A percentile compares a stretch with the other conserved stretches of the same genome.
phyloP scores from a whole-genome alignment of 2,113 vertebrate species.

The Psilopsiagon aurifrons region DNA sequence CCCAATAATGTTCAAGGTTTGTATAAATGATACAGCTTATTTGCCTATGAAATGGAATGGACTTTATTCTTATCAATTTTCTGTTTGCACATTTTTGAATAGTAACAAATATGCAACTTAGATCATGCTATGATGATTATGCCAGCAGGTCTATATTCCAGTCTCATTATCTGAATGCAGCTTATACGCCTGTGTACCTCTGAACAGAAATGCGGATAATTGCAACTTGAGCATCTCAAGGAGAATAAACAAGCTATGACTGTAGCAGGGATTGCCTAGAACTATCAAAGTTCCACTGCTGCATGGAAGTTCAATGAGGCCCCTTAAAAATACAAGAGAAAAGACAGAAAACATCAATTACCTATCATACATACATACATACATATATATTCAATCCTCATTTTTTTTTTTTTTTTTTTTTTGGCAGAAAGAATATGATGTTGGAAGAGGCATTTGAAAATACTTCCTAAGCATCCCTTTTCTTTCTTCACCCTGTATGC shows the following conservation, averaged over 20 bases:
- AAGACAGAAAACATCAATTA: neutral
- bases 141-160: neutral
- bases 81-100: neutral
- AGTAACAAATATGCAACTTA: neutral
- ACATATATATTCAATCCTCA: neutral
- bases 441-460: neutral
- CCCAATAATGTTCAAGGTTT: neutral
- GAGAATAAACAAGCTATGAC: neutral
- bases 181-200: neutral
- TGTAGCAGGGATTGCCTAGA: neutral
- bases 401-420: neutral
- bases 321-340: neutral
- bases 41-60: neutral
- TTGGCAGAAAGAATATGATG: neutral
- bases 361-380: neutral
- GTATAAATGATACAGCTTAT: neutral
- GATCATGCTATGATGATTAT: neutral
- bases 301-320: neutral
- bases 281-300: neutral
- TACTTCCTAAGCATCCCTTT: neutral
- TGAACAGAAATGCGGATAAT: neutral
- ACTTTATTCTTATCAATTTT: neutral
- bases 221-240: neutral
- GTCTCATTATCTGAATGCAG: neutral
- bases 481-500: neutral